Conservation (phyloP, 2,797 vertebrate species). For the Malacoctenus gilli region DNA sequence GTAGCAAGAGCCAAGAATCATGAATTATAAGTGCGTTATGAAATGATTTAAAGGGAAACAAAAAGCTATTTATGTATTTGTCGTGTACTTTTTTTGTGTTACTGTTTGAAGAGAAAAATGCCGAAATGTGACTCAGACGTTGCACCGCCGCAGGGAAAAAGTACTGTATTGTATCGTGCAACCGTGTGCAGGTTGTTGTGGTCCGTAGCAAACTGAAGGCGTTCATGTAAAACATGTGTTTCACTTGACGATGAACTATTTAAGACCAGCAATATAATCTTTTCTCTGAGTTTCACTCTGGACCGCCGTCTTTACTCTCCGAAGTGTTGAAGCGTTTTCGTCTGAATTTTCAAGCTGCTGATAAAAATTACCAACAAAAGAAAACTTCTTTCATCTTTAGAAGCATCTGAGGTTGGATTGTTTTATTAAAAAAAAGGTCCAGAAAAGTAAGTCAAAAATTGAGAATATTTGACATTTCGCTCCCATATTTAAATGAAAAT, state of each 20-base stretch:
- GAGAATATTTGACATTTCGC: too few relatives aligned
- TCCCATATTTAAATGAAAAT: too few relatives aligned
- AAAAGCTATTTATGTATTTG: conserved; percentile 85
- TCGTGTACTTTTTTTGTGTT: conserved; percentile 73
- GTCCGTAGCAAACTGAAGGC: conserved; percentile 66
- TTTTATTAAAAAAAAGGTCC: too few relatives aligned
- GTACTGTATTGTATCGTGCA: conserved; percentile 77
- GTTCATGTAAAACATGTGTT: conserved; percentile 60
- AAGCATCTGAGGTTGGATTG: too few relatives aligned
- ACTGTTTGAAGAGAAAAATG: conserved; percentile 73
- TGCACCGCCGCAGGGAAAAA: conserved; percentile 72
- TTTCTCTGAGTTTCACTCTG: conserved; percentile 48
- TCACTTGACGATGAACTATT: conserved; percentile 74
- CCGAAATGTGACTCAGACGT: conserved; percentile 75
- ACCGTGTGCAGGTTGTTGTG: conserved; percentile 66
- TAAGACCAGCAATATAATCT: conserved; percentile 79
- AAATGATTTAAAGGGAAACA: conserved; percentile 78
- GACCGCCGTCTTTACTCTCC: conserved; percentile 40
- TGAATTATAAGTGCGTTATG: conserved; percentile 70
- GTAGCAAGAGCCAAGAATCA: conserved; percentile 78
- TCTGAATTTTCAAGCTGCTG: too few relatives aligned
- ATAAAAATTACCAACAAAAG: too few relatives aligned
- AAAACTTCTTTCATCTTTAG: too few relatives aligned
- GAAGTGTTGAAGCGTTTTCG: neutral
- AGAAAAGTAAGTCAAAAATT: too few relatives aligned